phyloP scores from a whole-genome alignment of 2,888 invertebrate species.

The Ypsolopha sequella region DNA sequence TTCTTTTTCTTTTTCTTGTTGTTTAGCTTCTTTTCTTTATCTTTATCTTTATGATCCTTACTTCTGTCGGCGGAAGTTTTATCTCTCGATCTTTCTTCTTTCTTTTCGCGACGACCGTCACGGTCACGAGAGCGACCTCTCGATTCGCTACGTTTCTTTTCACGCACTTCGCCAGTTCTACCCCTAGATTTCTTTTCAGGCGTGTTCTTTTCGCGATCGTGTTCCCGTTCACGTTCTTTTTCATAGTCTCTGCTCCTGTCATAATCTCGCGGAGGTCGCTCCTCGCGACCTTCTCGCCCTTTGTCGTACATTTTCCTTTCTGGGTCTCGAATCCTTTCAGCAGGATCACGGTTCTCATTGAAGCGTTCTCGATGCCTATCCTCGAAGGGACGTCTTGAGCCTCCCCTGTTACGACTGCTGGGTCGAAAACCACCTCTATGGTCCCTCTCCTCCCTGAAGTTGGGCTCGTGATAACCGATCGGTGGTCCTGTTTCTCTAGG shows the following conservation, averaged over 20 bases:
- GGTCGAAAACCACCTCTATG: slow-evolving; percentile 44
- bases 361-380: slow-evolving; percentile 51
- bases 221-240: slow-evolving; percentile 48
- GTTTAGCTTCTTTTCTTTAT: slow-evolving; percentile 61
- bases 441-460: slow-evolving; percentile 36
- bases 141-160: slow-evolving; percentile 58
- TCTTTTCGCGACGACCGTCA: slow-evolving; percentile 66
- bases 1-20: slow-evolving; percentile 55
- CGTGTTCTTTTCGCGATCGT: slow-evolving; percentile 48
- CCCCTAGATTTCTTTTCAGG: slow-evolving; percentile 49
- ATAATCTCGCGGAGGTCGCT: slow-evolving; percentile 28
- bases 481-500: slow-evolving; percentile 39
- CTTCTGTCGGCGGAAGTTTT: slow-evolving; percentile 55
- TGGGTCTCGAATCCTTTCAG: slow-evolving; percentile 52
- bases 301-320: slow-evolving; percentile 44
- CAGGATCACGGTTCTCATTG: slow-evolving; percentile 44
- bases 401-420: slow-evolving; percentile 28
- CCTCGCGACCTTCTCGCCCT: slow-evolving; percentile 30
- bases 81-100: slow-evolving; percentile 54
- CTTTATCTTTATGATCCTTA: slow-evolving; percentile 70
- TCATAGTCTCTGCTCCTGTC: slow-evolving; percentile 48
- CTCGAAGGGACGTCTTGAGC: slow-evolving; percentile 46
- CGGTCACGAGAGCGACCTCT: slow-evolving; percentile 61
- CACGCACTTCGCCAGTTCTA: slow-evolving; percentile 34
- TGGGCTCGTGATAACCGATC: slow-evolving; percentile 42